Base-by-base conservation (phyloP, 2,797 vertebrate species). In the Gila robusta region DNA sequence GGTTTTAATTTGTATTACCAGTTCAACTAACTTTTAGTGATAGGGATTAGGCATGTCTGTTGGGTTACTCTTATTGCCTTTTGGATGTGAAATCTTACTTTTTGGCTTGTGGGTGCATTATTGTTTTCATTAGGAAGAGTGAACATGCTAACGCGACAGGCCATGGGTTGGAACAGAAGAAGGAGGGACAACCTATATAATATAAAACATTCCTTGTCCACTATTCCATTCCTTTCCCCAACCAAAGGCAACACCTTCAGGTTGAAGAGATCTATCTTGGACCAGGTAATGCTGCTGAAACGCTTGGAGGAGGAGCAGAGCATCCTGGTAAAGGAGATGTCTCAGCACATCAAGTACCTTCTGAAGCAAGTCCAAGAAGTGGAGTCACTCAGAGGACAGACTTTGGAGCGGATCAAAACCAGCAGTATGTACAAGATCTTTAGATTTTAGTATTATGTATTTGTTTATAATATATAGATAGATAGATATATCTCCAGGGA, bases 221-320 rank as follows among this genome's bases (percentile, higher is more conserved):
- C 79, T 81, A 69, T 44, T 81, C 79, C 79, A 67, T 81, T 81
- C 41, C 71, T 76, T 64, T 76, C 35, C 47, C 19, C n/a, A 39
- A 76, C 37, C 82, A 44, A 76, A 84, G 82, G 71, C 82, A 84
- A 77, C 54, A 77, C 54, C 37, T 84, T 84, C 54, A 64, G 82
- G 71, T 78, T 66, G 79, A 81, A 81, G 37, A 81, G 79, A 52
- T 66, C 82, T 44, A 6, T 84, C 12, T 84, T 84, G 7, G 54
- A 64, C 59, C 59, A 64, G 59, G 59, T 28, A 64, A 64, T 64
- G 59, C 59, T 32, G 32, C 32, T 79, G 76, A 79, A 56, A 70
- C 76, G 66, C 41, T 79, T 79, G 74, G 47, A 49, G 14, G 47
- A 49, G 47, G 47, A 49, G 47, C 47, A 49, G 47, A 49, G 47